A percentile compares a stretch with the other conserved stretches of the same genome.
These are phyloP conservation scores for Pogoniulus pusillus DNA, from an alignment of 2,797 vertebrate species.

Conservation along the genomic window DNA sequence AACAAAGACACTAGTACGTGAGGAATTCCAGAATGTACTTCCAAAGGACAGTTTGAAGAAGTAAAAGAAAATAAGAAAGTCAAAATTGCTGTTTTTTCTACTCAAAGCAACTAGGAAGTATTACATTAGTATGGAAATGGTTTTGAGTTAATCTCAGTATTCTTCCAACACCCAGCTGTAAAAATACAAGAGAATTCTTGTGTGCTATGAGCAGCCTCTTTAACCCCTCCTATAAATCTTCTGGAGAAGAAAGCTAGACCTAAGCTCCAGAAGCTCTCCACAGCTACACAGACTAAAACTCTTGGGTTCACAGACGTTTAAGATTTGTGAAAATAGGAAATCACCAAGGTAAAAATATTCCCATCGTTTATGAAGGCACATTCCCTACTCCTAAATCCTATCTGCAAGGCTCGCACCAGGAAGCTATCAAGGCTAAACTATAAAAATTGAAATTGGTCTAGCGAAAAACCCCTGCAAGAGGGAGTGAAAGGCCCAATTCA, in stretches of 20 bases:
- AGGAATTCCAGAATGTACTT: not conserved
- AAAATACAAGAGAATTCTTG: constrained; percentile 25
- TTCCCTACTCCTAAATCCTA: not conserved
- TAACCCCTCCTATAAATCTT: not conserved
- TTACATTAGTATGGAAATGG: constrained; percentile 15
- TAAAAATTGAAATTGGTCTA: not conserved
- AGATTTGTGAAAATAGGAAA: not conserved
- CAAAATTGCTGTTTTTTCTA: not conserved
- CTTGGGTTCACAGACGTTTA: not conserved
- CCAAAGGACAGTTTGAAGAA: not conserved
- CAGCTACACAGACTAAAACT: not conserved
- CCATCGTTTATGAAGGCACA: not conserved
- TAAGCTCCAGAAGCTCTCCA: not conserved
- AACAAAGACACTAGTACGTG: not conserved
- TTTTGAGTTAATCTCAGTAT: not conserved
- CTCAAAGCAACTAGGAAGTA: not conserved
- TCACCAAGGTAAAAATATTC: not conserved
- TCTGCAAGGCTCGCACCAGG: not conserved
- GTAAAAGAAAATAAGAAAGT: not conserved
- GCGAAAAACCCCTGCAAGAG: not conserved
- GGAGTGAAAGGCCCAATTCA: not conserved
- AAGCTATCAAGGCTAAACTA: not conserved
- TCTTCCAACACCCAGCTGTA: constrained; percentile 38
- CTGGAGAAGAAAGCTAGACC: not conserved
- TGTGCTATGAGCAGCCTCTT: not conserved